Evolutionary conservation across 2,113 vertebrate genomes (phyloP).

Genomic region (Poeciliopsis retropinna): DNA sequence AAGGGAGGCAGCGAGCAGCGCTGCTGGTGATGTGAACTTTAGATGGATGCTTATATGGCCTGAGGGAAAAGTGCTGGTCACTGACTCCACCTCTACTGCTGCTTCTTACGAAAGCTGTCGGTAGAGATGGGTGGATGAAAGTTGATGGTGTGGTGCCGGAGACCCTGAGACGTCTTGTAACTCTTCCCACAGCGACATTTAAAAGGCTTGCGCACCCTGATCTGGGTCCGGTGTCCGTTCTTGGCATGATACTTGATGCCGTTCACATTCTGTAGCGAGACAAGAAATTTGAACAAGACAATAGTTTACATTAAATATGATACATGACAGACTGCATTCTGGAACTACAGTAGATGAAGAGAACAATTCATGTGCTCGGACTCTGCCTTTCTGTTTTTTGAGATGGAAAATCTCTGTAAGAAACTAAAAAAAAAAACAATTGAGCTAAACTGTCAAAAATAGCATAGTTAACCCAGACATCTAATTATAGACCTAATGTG

Average conservation of each 20-base stretch:
- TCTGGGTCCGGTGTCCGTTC: conserved; percentile 97
- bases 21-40: conserved; percentile 82
- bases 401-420: too few relatives aligned
- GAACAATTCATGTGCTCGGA: too few relatives aligned
- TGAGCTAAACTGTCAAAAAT: too few relatives aligned
- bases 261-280: conserved; percentile 90
- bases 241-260: conserved; percentile 99
- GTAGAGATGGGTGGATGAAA: conserved; percentile 95
- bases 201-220: conserved; percentile 96
- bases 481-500: neutral
- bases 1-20: conserved; percentile 35
- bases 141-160: conserved; percentile 98
- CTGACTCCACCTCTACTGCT: conserved; percentile 83
- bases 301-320: neutral
- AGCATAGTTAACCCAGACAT: neutral
- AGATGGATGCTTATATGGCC: conserved; percentile 78
- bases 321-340: neutral
- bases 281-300: neutral
- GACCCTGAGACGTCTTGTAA: conserved; percentile 99
- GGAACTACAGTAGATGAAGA: neutral
- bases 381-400: too few relatives aligned
- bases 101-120: conserved; percentile 96
- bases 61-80: conserved; percentile 80
- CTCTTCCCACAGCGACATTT: conserved; percentile 98
- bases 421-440: too few relatives aligned